Conservation (phyloP, 2,797 vertebrate genomes). For the Peromyscus nudipes region DNA sequence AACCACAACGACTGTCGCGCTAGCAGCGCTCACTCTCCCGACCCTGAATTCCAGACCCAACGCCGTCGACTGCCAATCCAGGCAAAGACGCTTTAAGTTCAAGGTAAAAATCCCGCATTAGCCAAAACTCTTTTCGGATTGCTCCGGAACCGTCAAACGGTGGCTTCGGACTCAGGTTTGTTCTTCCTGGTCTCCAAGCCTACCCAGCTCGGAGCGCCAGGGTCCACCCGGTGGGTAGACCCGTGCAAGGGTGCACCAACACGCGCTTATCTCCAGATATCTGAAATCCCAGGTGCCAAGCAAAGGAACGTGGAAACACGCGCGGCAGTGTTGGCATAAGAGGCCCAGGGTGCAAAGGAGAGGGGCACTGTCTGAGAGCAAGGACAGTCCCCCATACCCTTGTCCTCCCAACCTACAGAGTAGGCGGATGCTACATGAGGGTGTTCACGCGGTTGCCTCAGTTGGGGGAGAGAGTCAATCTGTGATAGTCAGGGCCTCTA, state of each 20-base stretch:
- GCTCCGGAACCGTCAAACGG: neutral
- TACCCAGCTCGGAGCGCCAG: neutral
- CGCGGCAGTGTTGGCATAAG: neutral
- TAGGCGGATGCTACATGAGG: neutral
- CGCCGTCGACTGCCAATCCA: neutral
- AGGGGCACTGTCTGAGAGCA: neutral
- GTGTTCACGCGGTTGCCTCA: neutral
- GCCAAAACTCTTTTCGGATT: constrained; percentile 72
- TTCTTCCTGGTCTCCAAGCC: neutral
- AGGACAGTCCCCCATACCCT: neutral
- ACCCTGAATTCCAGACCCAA: neutral
- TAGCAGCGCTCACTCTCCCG: neutral
- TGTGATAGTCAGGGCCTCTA: neutral
- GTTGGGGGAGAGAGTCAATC: neutral
- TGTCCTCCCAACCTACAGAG: neutral
- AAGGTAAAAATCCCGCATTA: constrained; percentile 80
- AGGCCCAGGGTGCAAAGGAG: neutral
- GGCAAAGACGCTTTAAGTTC: constrained; percentile 23
- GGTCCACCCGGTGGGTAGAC: neutral
- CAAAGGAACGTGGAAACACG: neutral
- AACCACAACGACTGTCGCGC: neutral
- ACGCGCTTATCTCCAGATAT: neutral
- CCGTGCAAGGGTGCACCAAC: neutral
- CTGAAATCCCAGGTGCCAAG: neutral
- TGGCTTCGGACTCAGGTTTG: neutral